Base-by-base conservation (phyloP, 2,888 invertebrate species). In the Campoletis raptor region DNA sequence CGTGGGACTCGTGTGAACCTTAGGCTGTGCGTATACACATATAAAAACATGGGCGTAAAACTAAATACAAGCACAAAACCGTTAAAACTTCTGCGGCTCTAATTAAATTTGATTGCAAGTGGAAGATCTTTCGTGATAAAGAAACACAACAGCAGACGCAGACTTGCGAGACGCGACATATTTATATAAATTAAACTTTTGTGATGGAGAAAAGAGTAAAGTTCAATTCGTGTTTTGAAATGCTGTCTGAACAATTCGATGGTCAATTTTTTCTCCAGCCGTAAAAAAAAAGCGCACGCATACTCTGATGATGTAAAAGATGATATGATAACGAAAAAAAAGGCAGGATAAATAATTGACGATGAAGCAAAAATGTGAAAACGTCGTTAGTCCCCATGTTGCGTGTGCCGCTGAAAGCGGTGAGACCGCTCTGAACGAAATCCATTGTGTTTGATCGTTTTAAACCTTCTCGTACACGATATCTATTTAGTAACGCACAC, bases 1-100 rank as follows among this genome's bases (percentile, higher is more conserved):
- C 90, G 90, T 90, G 90, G 89, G 90, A 91, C 86, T 89, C 88
- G 88, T 90, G 91, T 91, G 91, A 92, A 92, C 90, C 89, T 81
- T 85, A 83, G 88, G 85, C 83, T 37, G 15, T 79, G 37, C 30
- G 79, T 61, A n/a, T 15, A 24, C 42, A 54, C 61, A 15, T 6
- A 81, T 15, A 57, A 8, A 42, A 12, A n/a, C 6, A 21, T 36
- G 40, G 36, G 15, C 8, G 66, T 66, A n/a, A 9, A 64, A 40
- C 21, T 67, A 42, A 10, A 42, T n/a, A 80, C 6, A 45, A 45
- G 45, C 70, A 72, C 21, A 45, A 36, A 81, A 82, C 82, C 76
- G 76, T 82, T 82, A 77, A 82, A 82, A 82, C 69, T 61, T 70
- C 37, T 76, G 69, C 77, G 74, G 76, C 66, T 72, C 82, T 88